These are phyloP conservation scores for Malacosoma neustria DNA, from an alignment of 2,888 invertebrate genomes.

Conservation along the genomic window DNA sequence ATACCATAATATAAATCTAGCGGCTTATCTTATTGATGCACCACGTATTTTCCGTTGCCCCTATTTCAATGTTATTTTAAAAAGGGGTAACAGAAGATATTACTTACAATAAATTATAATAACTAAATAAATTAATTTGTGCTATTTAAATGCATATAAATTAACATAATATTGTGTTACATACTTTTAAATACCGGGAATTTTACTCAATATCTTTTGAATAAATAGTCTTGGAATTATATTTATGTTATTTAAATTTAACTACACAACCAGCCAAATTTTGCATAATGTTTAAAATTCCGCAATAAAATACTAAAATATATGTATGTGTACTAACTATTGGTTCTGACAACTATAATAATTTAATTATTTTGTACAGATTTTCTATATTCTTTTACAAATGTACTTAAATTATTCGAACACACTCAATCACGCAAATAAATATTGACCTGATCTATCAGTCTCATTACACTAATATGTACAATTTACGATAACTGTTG, in stretches of 20 bases:
- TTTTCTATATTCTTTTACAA: not conserved
- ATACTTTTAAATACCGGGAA: too few relatives aligned
- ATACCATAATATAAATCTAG: constrained; percentile 65
- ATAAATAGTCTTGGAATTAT: too few relatives aligned
- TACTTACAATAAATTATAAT: constrained; percentile 56
- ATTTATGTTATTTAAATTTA: too few relatives aligned
- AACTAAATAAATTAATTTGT: constrained; percentile 44
- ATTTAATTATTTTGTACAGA: too few relatives aligned
- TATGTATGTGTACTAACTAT: too few relatives aligned
- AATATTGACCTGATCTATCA: constrained; percentile 63
- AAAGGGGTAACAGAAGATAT: constrained; percentile 72
- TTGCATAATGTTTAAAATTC: too few relatives aligned
- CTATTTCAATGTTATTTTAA: constrained; percentile 50
- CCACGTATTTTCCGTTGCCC: constrained; percentile 70
- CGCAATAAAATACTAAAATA: too few relatives aligned
- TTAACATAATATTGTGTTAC: constrained; percentile 16
- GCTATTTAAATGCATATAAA: constrained; percentile 23
- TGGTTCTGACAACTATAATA: too few relatives aligned
- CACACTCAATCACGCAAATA: constrained; percentile 48
- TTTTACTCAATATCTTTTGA: too few relatives aligned
- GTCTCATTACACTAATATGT: constrained; percentile 73
- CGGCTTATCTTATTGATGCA: constrained; percentile 64
- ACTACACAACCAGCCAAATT: too few relatives aligned
- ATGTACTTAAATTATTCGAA: constrained; percentile 26
- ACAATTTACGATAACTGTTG: constrained; percentile 58